Evolutionary conservation across 2,797 vertebrate genomes (phyloP).

Genomic region (Garrulus glandarius): DNA sequence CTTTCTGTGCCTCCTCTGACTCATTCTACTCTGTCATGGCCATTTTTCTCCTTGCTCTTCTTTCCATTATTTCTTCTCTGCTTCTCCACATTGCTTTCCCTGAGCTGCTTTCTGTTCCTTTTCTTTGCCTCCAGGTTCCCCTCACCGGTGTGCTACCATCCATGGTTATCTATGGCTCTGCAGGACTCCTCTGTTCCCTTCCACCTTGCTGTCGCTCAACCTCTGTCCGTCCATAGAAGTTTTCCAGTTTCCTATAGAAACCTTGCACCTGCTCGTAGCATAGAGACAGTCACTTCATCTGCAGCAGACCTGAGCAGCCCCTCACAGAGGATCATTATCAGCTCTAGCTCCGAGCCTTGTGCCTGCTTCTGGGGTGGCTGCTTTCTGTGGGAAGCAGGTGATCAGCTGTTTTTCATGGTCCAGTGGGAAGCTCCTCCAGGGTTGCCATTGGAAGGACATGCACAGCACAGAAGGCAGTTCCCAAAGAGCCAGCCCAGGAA

Average conservation of each 20-base stretch:
- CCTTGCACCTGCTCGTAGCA: fast-evolving
- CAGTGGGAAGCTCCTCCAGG: background rate
- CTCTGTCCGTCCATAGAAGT: background rate
- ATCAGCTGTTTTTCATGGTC: background rate
- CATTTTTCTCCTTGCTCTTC: background rate
- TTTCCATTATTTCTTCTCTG: background rate
- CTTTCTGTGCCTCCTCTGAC: background rate
- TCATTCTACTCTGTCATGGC: background rate
- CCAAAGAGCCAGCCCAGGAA: background rate
- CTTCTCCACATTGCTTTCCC: background rate
- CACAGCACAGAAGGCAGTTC: background rate
- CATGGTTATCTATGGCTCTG: background rate
- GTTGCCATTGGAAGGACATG: background rate
- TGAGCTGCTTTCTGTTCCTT: background rate
- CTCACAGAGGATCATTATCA: background rate
- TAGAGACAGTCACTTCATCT: background rate
- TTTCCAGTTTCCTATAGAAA: background rate
- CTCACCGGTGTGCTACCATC: background rate
- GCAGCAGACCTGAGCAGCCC: background rate
- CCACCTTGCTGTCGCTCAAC: background rate
- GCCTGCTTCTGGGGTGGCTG: background rate
- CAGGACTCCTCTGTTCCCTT: background rate
- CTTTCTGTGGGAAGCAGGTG: background rate
- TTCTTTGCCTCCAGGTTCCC: background rate
- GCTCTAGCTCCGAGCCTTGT: background rate